phyloP scores from a whole-genome alignment of 2,113 vertebrate species.

The Theristicus caerulescens region DNA sequence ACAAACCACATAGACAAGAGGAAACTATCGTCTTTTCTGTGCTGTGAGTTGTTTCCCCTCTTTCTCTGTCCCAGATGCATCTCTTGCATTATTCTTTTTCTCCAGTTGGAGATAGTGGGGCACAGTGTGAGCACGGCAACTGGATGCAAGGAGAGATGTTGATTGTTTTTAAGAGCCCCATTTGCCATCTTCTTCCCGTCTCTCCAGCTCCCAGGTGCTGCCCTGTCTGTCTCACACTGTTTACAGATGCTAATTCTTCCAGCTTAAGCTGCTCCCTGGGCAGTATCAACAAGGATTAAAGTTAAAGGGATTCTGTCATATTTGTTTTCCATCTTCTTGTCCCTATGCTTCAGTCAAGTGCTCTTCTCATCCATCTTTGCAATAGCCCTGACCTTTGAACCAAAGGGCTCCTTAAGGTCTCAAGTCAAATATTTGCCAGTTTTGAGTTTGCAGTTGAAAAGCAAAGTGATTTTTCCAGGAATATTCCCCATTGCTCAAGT shows the following conservation, averaged over 20 bases:
- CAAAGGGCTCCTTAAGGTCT: not conserved
- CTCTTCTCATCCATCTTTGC: not conserved
- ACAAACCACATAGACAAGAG: not conserved
- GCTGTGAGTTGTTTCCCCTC: not conserved
- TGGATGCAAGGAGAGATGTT: not conserved
- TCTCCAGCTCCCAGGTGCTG: not conserved
- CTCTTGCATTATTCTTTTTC: not conserved
- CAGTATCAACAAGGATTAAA: not conserved
- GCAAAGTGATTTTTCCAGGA: not conserved
- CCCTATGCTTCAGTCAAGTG: not conserved
- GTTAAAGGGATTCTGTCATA: not conserved
- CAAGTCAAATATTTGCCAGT: not conserved
- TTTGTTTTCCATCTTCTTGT: not conserved
- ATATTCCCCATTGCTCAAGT: not conserved
- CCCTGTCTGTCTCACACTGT: not conserved
- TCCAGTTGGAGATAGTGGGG: not conserved
- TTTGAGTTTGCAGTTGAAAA: conserved; percentile 27
- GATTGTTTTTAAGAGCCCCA: not conserved
- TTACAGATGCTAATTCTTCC: not conserved
- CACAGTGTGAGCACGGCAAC: not conserved
- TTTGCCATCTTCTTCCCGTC: not conserved
- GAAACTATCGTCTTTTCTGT: not conserved
- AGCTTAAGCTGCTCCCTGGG: not conserved
- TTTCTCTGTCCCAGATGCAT: not conserved
- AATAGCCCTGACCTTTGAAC: conserved; percentile 2